Conservation (phyloP, 2,113 vertebrate genomes). For the Myrmophylax atrothorax region DNA sequence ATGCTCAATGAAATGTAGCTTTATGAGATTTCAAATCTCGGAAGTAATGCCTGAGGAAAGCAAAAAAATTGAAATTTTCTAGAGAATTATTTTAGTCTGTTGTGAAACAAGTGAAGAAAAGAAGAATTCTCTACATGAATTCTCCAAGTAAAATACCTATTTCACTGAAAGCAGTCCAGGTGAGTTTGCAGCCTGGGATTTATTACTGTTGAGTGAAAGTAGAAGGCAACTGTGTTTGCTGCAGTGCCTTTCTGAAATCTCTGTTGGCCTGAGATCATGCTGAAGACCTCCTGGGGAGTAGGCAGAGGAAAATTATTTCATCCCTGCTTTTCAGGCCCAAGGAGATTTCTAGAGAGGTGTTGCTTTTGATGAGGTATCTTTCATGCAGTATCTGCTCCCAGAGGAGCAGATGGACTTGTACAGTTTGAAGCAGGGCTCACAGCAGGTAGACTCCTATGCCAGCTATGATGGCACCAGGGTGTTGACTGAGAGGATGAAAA, state of each 20-base stretch:
- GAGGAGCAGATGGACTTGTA: background rate
- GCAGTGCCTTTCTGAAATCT: background rate
- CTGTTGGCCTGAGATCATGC: background rate
- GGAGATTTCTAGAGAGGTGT: background rate
- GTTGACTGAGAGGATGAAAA: background rate
- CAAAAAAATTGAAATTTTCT: background rate
- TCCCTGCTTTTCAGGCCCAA: background rate
- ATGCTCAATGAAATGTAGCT: background rate
- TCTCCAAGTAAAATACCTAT: background rate
- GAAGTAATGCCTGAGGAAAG: background rate
- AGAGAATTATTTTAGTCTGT: background rate
- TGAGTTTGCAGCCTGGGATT: background rate
- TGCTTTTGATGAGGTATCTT: background rate
- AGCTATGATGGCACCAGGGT: background rate
- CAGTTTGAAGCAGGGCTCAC: background rate
- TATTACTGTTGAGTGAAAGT: background rate
- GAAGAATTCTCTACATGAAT: background rate
- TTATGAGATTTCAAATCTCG: background rate
- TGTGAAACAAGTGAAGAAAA: background rate
- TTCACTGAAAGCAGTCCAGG: background rate
- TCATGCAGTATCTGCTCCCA: background rate
- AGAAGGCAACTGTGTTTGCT: background rate
- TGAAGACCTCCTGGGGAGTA: accelerated
- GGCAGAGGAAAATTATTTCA: background rate
- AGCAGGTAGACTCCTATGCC: background rate